A percentile compares a stretch with the other conserved stretches of the same genome.
phyloP scores from a whole-genome alignment of 1,140 invertebrate genomes.

The Eupeodes corollae region DNA sequence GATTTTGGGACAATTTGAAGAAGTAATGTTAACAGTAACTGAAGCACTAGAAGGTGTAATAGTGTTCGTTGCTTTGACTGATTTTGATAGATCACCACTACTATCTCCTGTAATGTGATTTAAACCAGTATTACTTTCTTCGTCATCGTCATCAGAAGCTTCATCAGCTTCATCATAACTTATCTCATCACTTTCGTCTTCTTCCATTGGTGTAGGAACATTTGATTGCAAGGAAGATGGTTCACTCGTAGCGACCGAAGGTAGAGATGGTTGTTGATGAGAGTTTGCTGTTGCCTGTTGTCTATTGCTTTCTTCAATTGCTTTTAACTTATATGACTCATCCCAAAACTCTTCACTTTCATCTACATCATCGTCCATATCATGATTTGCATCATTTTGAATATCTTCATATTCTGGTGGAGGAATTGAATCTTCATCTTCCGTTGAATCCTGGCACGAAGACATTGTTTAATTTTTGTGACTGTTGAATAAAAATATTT shows the following conservation, averaged over 20 bases:
- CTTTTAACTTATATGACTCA: not conserved
- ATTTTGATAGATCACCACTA: too few relatives aligned
- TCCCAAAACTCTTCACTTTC: not conserved
- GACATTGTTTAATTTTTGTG: too few relatives aligned
- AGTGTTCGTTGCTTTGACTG: too few relatives aligned
- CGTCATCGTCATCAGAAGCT: too few relatives aligned
- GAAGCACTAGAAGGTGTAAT: too few relatives aligned
- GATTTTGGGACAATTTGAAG: not conserved
- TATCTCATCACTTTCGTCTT: not conserved
- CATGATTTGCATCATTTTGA: not conserved
- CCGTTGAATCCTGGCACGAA: constrained; percentile 3
- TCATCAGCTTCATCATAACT: too few relatives aligned
- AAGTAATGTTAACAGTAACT: not conserved
- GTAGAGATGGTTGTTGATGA: not conserved
- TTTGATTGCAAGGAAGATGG: not conserved
- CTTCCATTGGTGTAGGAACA: not conserved
- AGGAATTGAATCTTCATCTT: constrained; percentile 29
- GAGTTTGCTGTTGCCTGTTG: not conserved
- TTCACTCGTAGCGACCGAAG: not conserved
- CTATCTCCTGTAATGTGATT: too few relatives aligned
- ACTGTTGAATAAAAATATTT: too few relatives aligned
- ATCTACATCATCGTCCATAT: not conserved
- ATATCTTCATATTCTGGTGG: constrained; percentile 27
- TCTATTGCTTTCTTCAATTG: not conserved
- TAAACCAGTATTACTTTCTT: too few relatives aligned